Percentiles rank a stretch among this genome's conserved stretches.
Conservation (phyloP, 2,888 invertebrate genomes). For the Oegoconia quadripuncta region DNA sequence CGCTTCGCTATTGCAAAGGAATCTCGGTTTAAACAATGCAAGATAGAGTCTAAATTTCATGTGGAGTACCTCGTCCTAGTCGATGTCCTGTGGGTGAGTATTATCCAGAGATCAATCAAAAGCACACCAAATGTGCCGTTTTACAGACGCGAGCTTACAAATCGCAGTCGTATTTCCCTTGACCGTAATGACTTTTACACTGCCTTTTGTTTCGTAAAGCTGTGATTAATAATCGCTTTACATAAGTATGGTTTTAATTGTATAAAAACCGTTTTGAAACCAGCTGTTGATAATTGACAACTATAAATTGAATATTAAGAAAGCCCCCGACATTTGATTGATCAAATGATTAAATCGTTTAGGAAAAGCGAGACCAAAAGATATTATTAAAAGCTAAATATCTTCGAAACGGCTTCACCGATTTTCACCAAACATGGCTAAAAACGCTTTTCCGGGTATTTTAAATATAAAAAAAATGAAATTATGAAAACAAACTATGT, state of each 20-base stretch:
- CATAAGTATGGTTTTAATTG: neutral
- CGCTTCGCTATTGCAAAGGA: conserved; percentile 6
- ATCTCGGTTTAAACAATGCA: conserved; percentile 11
- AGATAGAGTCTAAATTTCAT: conserved; percentile 24
- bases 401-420: too few relatives aligned
- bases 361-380: too few relatives aligned
- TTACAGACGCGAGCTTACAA: conserved; percentile 48
- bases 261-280: neutral
- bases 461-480: too few relatives aligned
- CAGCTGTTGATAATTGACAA: too few relatives aligned
- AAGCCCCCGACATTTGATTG: too few relatives aligned
- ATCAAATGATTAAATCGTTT: too few relatives aligned
- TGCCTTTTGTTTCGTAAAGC: conserved; percentile 23
- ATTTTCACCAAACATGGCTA: too few relatives aligned
- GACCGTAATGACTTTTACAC: conserved; percentile 46
- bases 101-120: conserved; percentile 49
- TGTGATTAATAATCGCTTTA: conserved; percentile 22
- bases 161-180: conserved; percentile 44
- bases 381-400: too few relatives aligned
- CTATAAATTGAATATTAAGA: too few relatives aligned
- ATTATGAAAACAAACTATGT: too few relatives aligned
- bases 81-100: conserved; percentile 36
- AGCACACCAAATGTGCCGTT: conserved; percentile 37
- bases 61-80: neutral
- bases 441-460: too few relatives aligned